Conservation (phyloP, 2,888 invertebrate genomes). For the Dryococelus australis region DNA sequence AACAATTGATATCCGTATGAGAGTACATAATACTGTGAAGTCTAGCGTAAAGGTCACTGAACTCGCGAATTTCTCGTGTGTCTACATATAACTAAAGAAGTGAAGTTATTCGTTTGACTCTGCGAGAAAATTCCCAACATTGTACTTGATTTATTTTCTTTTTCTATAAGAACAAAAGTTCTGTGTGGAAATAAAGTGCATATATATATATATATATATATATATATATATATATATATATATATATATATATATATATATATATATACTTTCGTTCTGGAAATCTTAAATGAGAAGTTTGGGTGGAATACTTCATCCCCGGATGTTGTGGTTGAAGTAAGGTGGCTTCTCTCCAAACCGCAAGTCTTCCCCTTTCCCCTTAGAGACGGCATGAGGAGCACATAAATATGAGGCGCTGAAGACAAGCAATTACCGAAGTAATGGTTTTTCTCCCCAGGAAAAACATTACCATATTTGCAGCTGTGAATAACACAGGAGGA, state of each 20-base stretch:
- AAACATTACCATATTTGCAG: conserved; percentile 16
- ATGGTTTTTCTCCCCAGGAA: neutral
- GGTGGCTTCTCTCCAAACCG: neutral
- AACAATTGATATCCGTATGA: no score
- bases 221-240: neutral
- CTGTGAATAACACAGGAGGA: neutral
- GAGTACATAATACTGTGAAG: no score
- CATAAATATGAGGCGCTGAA: conserved; percentile 16
- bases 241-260: neutral
- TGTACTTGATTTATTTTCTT: no score
- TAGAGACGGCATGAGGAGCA: neutral
- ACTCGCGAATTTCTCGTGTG: no score
- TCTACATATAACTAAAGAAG: no score
- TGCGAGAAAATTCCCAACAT: no score
- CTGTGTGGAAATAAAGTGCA: neutral
- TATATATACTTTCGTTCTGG: neutral
- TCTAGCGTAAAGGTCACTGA: no score
- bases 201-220: neutral
- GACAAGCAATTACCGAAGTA: conserved; percentile 6
- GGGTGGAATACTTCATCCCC: neutral
- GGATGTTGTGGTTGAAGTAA: neutral
- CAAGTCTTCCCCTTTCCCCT: neutral
- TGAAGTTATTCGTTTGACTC: no score
- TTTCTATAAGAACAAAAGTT: no score
- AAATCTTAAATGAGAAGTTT: neutral